Percentiles rank a stretch among this genome's conserved stretches.
Evolutionary conservation across 2,113 vertebrate genomes (phyloP).

Genomic region (Ceyx margarethae): DNA sequence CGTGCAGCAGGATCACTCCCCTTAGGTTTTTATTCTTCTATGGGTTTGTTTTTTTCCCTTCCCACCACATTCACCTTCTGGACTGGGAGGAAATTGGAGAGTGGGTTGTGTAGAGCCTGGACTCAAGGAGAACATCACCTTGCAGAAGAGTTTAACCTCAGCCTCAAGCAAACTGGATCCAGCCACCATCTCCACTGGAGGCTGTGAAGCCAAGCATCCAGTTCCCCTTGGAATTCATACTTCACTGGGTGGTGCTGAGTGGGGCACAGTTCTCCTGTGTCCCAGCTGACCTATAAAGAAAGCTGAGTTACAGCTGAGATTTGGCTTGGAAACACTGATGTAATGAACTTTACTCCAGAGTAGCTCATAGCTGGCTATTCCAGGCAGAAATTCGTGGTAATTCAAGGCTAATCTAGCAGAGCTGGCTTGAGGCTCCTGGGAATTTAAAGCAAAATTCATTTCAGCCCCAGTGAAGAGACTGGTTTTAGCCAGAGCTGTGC

Average conservation of each 20-base stretch:
- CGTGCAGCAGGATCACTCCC: neutral
- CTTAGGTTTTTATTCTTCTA: neutral
- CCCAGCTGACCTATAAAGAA: neutral
- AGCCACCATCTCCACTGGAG: neutral
- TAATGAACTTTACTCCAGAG: neutral
- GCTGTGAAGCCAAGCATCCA: neutral
- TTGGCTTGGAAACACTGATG: neutral
- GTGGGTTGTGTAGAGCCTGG: neutral
- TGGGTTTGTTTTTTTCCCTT: neutral
- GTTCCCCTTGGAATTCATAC: neutral
- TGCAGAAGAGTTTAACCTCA: neutral
- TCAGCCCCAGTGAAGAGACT: neutral
- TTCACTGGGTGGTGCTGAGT: neutral
- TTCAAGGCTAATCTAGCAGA: neutral
- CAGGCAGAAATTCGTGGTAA: neutral
- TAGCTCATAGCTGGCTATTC: neutral
- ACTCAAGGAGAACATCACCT: slow-evolving; percentile 41
- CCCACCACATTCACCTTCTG: neutral
- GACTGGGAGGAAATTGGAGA: neutral
- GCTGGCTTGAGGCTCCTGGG: neutral
- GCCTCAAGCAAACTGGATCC: neutral
- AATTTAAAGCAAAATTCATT: neutral
- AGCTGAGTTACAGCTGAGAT: neutral
- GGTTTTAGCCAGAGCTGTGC: neutral
- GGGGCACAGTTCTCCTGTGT: neutral